Evolutionary conservation across 2,888 invertebrate species (phyloP), one percentile per base, ranked within the genome.

Genomic region (Dryococelus australis): DNA sequence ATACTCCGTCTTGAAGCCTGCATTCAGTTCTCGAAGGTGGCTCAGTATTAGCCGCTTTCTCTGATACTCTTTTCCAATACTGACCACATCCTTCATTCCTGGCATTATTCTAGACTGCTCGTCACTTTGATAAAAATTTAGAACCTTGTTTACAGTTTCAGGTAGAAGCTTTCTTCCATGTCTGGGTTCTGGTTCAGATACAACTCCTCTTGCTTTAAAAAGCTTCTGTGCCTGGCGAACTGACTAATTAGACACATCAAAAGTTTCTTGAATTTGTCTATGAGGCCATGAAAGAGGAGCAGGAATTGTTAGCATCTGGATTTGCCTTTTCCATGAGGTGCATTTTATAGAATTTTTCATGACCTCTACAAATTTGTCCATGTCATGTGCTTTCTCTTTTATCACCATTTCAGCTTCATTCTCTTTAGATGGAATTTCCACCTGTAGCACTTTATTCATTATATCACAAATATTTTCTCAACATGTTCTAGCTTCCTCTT

Each of bases 391-490:
- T 84, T 28, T 84, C n/a, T 35, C 84, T 84, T 84, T 84, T 1
- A 84, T 12, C 84, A 43, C 35, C 84, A 28, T 84, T 35, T 84
- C 84, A 1, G 84, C 84, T 84, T 84, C 84, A 28, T 1, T 84
- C 9, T 28, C 84, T 84, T 13, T 84, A 84, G 43, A 10, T 84
- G 84, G 84, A 2, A 84, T 84, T 84, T 84, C 84, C n/a, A 84
- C 84, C 84, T 84, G 84, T 84, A 84, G 84, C 35, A 84, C 0
- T 27, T 28, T 84, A 27, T 84, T 84, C 84, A 84, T 84, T 84
- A 10, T 84, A 84, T 26, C 35, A 84, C 16, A 12, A 84, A 84
- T 12, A 84, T 84, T 84, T 28, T 47, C 12, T 47, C 47, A n/a
- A n/a, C n/a, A n/a, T n/a, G n/a, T n/a, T n/a, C n/a, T n/a, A n/a